Conservation (phyloP, 1,140 invertebrate species). For the Drosophila novamexicana region DNA sequence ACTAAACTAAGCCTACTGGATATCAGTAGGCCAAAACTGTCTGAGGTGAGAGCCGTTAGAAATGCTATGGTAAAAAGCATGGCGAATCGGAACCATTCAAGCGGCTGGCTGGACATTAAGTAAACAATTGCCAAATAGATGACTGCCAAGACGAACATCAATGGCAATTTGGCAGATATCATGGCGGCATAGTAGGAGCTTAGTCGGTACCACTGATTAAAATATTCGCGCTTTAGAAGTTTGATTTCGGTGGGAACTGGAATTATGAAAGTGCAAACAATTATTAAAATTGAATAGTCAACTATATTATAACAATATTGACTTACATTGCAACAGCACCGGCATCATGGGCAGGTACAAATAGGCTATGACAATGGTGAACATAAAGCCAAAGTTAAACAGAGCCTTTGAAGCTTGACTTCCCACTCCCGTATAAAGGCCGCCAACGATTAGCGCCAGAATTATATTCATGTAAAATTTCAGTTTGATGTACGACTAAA, state of each 20-base stretch:
- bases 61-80: constrained; percentile 89
- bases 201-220: constrained; percentile 97
- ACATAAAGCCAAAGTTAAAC: constrained; percentile 93
- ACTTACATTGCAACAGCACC: constrained; percentile 90
- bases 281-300: not conserved
- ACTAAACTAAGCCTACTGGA: constrained; percentile 89
- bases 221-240: constrained; percentile 94
- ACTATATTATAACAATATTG: too few species aligned
- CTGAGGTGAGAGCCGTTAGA: constrained; percentile 89
- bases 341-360: constrained; percentile 93
- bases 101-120: constrained; percentile 93
- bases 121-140: constrained; percentile 94
- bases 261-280: constrained; percentile 61
- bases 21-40: constrained; percentile 90
- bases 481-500: constrained; percentile 89
- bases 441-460: constrained; percentile 89
- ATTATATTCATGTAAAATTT: constrained; percentile 89
- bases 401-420: constrained; percentile 91
- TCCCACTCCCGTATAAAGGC: constrained; percentile 89
- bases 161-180: constrained; percentile 89
- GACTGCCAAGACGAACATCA: constrained; percentile 89
- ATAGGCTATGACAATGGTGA: constrained; percentile 90
- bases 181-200: constrained; percentile 95
- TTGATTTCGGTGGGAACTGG: constrained; percentile 95
- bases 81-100: constrained; percentile 90